These are phyloP conservation scores for Nomia melanderi DNA, from an alignment of 1,140 invertebrate genomes.

Conservation along the genomic window DNA sequence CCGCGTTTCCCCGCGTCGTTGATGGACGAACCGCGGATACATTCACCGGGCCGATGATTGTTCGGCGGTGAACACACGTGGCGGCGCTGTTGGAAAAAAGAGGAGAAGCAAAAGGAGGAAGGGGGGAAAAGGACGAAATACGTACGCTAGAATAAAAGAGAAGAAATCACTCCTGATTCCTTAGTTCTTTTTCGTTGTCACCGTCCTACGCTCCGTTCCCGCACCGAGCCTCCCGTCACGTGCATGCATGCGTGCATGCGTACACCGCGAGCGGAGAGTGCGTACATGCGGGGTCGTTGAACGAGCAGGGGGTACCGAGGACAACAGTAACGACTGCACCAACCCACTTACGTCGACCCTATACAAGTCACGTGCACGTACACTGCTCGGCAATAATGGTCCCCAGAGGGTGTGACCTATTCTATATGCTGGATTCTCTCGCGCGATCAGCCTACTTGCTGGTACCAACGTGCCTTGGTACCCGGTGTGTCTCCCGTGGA, in stretches of 20 bases:
- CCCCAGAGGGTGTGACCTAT: slow-evolving; percentile 66
- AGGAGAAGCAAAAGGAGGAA: too few relatives aligned
- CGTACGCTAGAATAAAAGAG: background rate
- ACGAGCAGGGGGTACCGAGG: slow-evolving; percentile 74
- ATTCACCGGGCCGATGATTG: slow-evolving; percentile 24
- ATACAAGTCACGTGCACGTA: slow-evolving; percentile 61
- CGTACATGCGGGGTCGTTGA: slow-evolving; percentile 75
- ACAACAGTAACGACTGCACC: slow-evolving; percentile 66
- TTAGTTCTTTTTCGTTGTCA: slow-evolving; percentile 53
- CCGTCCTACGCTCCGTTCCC: slow-evolving; percentile 26
- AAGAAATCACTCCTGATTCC: slow-evolving; percentile 31
- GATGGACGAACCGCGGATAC: slow-evolving; percentile 22
- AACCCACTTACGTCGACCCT: slow-evolving; percentile 69
- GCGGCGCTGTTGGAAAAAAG: background rate
- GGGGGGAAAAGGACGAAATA: slow-evolving; percentile 2
- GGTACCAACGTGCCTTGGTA: slow-evolving; percentile 32
- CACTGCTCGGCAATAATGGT: slow-evolving; percentile 58
- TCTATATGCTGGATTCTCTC: slow-evolving; percentile 58
- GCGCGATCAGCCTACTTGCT: slow-evolving; percentile 21
- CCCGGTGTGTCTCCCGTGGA: slow-evolving; percentile 7
- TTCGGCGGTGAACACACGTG: background rate
- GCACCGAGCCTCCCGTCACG: slow-evolving; percentile 61
- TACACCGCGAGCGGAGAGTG: slow-evolving; percentile 49
- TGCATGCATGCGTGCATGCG: slow-evolving; percentile 67
- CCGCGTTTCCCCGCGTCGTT: background rate